A percentile compares a stretch with the other conserved stretches of the same genome.
Evolutionary conservation across 1,140 invertebrate genomes (phyloP).

Genomic region (Trichonephila clavata): DNA sequence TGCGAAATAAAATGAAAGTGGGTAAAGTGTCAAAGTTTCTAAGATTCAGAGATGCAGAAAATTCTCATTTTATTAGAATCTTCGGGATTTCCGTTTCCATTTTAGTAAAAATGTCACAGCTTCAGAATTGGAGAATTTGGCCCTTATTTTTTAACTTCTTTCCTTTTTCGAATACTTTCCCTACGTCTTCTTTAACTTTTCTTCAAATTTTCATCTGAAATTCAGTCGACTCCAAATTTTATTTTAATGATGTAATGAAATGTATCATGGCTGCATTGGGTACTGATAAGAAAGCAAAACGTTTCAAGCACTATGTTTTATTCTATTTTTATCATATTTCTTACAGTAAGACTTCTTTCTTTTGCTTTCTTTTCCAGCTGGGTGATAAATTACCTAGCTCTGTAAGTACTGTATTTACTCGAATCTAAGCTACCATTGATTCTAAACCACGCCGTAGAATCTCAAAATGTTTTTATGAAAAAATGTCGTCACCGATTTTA

Average conservation of each 20-base stretch:
- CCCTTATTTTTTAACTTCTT: not conserved
- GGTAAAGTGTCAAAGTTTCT: not conserved
- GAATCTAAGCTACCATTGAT: too few species aligned
- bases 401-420: too few species aligned
- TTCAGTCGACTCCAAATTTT: not conserved
- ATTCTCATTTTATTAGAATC: not conserved
- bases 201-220: not conserved
- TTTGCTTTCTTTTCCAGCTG: too few species aligned
- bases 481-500: too few species aligned
- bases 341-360: too few species aligned
- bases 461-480: too few species aligned
- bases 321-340: too few species aligned
- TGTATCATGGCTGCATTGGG: not conserved
- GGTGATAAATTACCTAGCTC: too few species aligned
- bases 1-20: not conserved
- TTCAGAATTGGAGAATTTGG: not conserved
- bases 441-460: too few species aligned
- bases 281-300: not conserved
- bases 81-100: not conserved
- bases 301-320: not conserved
- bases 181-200: not conserved
- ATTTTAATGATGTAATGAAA: not conserved
- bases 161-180: not conserved
- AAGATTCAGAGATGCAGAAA: constrained; percentile 21
- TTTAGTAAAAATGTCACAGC: not conserved